Conservation (phyloP, 2,113 vertebrate species). For the Neodontobutis hainanensis region DNA sequence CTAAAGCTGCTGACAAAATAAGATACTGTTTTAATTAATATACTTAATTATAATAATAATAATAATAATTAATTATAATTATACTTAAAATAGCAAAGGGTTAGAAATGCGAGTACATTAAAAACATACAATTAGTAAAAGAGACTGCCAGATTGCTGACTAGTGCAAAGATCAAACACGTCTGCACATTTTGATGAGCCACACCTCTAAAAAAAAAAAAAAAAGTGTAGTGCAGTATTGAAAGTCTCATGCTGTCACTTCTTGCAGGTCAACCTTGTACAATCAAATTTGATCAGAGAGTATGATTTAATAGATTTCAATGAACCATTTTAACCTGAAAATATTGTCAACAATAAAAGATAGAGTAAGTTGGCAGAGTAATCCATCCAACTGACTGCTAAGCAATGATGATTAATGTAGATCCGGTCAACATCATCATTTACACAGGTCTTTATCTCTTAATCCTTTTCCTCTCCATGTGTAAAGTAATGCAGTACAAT, state of each 20-base stretch:
- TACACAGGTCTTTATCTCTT: constrained; percentile 21
- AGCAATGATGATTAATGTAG: constrained; percentile 8
- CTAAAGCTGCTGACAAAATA: background rate
- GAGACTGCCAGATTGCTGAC: constrained; percentile 1
- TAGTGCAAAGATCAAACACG: constrained; percentile 39
- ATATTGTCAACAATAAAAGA: background rate
- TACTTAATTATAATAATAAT: too few species aligned
- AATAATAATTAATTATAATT: too few species aligned
- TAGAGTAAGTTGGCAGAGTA: background rate
- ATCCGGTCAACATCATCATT: constrained; percentile 27
- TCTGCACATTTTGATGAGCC: constrained; percentile 6
- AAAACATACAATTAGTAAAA: background rate
- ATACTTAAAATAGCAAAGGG: too few species aligned
- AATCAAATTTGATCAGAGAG: too few species aligned
- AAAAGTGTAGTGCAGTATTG: background rate
- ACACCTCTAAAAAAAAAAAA: constrained; percentile 15
- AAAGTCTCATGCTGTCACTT: background rate
- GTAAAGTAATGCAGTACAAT: background rate
- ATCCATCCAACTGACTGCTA: background rate
- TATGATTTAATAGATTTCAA: too few species aligned
- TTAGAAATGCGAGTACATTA: background rate
- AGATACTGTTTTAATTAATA: too few species aligned
- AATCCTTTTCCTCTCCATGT: background rate
- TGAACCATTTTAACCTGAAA: background rate
- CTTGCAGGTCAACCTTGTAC: too few species aligned